Conservation (phyloP, 2,113 vertebrate species). For the Oreochromis tanganicae region DNA sequence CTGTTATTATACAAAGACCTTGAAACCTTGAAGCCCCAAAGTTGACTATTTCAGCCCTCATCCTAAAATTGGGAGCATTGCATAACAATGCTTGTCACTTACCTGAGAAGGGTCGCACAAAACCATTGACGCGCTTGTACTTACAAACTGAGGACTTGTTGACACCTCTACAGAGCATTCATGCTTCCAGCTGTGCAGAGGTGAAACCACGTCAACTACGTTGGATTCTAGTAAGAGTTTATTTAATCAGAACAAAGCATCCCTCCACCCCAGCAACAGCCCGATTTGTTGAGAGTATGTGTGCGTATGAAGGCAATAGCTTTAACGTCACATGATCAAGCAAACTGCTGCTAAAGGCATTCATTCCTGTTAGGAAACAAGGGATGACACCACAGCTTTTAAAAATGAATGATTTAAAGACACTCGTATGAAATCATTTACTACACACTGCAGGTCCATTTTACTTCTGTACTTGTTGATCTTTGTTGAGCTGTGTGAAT, state of each 20-base stretch:
- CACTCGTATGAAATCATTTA: not conserved
- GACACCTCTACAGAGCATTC: conserved; percentile 47
- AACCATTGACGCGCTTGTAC: not conserved
- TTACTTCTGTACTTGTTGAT: not conserved
- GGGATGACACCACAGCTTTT: not conserved
- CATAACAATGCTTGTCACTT: not conserved
- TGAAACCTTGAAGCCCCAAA: not conserved
- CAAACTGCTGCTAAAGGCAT: not conserved
- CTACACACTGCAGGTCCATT: not conserved
- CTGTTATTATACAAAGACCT: not conserved
- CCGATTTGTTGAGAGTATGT: not conserved
- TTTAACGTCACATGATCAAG: not conserved
- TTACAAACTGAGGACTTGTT: conserved; percentile 46
- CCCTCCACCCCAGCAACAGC: not conserved
- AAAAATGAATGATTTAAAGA: not conserved
- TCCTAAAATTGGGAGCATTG: not conserved
- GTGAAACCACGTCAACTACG: conserved; percentile 36
- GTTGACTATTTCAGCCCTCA: not conserved
- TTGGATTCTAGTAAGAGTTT: not conserved
- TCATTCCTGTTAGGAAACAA: not conserved
- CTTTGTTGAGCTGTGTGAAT: not conserved
- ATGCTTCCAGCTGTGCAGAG: conserved; percentile 49
- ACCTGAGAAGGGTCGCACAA: not conserved
- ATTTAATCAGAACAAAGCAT: conserved; percentile 21
- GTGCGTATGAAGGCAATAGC: not conserved